Evolutionary conservation across 2,113 vertebrate genomes (phyloP).

Genomic region (Naja naja): DNA sequence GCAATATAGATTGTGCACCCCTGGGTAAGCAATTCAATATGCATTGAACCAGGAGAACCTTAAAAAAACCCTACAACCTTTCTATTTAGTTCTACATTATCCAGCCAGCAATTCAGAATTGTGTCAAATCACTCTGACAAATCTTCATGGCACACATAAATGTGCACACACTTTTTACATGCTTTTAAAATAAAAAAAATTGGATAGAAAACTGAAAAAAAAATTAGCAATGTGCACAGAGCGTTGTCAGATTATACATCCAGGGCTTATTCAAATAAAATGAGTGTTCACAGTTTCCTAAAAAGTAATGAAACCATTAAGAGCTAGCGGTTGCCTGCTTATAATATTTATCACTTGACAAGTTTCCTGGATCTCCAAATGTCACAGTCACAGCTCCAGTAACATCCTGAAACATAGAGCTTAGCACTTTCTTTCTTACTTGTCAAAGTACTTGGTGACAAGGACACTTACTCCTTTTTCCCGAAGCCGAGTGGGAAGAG

Average conservation of each 20-base stretch:
- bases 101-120: background rate
- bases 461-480: constrained; percentile 23
- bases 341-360: constrained; percentile 7
- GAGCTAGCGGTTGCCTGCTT: background rate
- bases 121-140: background rate
- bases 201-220: background rate
- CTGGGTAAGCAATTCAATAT: background rate
- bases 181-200: background rate
- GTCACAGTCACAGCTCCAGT: constrained; percentile 33
- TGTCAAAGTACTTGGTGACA: constrained; percentile 46
- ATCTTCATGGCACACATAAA: background rate
- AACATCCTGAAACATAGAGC: constrained; percentile 8
- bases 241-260: background rate
- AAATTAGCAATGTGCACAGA: background rate
- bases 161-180: background rate
- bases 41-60: background rate
- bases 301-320: background rate
- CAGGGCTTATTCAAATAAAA: background rate
- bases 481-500: background rate
- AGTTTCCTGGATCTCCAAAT: background rate
- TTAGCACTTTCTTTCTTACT: constrained; percentile 9
- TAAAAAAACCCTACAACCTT: background rate
- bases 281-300: background rate
- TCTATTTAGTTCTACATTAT: background rate
- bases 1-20: background rate